These are phyloP conservation scores for Ivindomyrus marchei DNA, from an alignment of 2,113 vertebrate species.

Conservation along the genomic window DNA sequence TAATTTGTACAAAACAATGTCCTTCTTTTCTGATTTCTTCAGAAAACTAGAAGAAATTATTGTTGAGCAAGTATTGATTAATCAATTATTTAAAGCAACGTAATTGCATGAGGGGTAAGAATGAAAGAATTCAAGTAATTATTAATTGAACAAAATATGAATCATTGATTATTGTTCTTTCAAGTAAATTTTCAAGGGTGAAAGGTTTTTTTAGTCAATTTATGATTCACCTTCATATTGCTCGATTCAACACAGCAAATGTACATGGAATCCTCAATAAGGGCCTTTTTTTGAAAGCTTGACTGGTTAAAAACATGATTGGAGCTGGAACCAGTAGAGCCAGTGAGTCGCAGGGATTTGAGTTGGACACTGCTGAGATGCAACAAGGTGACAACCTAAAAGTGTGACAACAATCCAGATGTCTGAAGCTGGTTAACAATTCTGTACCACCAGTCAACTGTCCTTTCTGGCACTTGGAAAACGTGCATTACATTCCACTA, in stretches of 20 bases:
- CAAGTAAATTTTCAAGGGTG: not conserved
- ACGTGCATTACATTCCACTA: not conserved
- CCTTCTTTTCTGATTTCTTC: not conserved
- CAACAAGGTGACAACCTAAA: not conserved
- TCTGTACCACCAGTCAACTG: not conserved
- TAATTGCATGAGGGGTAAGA: not conserved
- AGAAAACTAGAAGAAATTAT: not conserved
- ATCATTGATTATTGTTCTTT: conserved; percentile 3
- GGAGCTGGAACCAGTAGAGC: not conserved
- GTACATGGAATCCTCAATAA: not conserved
- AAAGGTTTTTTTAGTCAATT: not conserved
- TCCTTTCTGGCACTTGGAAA: not conserved
- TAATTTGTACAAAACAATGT: not conserved
- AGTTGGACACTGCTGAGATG: not conserved
- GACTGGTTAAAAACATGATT: not conserved
- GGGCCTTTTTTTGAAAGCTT: not conserved
- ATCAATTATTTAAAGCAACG: not conserved
- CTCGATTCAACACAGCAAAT: not conserved
- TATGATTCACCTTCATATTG: not conserved
- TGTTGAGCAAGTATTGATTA: not conserved
- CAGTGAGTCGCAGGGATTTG: not conserved
- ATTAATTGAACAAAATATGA: conserved; percentile 7
- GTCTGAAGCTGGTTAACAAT: not conserved
- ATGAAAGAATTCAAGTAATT: not conserved
- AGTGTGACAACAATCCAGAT: not conserved